Conservation (phyloP, 2,113 vertebrate species). For the Chloropsis cyanopogon region DNA sequence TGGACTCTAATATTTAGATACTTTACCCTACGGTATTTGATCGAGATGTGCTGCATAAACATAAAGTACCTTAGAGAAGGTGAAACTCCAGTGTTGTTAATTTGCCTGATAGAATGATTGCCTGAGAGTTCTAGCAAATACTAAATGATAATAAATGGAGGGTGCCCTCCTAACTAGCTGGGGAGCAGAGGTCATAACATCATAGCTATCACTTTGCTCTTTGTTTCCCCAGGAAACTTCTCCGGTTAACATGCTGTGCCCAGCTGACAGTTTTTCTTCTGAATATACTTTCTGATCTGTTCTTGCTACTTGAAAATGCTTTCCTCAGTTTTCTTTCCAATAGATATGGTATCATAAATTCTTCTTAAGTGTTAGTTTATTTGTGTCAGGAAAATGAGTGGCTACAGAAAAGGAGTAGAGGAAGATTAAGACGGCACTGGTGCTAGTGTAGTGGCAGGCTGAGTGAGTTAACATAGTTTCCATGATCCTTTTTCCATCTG, state of each 20-base stretch:
- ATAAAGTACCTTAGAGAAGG: neutral
- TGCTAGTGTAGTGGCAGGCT: neutral
- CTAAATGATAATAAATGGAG: neutral
- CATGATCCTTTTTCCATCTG: neutral
- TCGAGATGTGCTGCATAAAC: neutral
- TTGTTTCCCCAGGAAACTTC: neutral
- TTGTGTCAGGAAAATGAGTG: neutral
- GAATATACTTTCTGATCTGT: neutral
- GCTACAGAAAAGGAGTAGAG: neutral
- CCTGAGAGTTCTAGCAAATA: neutral
- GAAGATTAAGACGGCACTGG: neutral
- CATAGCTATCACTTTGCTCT: neutral
- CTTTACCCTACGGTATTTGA: neutral
- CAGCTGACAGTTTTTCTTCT: neutral
- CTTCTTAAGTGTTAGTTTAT: neutral
- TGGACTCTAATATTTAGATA: neutral
- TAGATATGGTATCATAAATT: neutral
- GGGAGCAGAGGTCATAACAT: neutral
- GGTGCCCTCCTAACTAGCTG: neutral
- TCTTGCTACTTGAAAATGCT: neutral
- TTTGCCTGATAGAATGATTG: neutral
- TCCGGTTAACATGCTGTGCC: neutral
- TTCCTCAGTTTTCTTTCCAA: neutral
- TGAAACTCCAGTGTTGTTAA: neutral
- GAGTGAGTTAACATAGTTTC: constrained; percentile 11